These are phyloP conservation scores for Bubo scandiacus DNA, from an alignment of 2,113 vertebrate genomes.

Conservation along the genomic window DNA sequence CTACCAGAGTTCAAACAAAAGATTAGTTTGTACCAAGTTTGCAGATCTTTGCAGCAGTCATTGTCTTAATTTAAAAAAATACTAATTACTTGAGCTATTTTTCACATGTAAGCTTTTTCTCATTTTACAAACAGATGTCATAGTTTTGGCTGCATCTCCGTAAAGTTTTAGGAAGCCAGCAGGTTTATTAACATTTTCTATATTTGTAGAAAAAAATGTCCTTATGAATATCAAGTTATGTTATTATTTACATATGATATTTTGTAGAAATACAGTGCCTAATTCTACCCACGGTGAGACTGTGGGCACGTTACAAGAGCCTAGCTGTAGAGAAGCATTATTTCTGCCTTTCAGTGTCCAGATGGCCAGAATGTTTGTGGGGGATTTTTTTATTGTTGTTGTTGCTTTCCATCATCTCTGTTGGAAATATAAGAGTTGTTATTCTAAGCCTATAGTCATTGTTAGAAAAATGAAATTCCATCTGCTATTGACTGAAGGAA, in stretches of 20 bases:
- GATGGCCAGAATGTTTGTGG: slow-evolving; percentile 25
- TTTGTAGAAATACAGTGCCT: neutral
- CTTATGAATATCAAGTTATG: neutral
- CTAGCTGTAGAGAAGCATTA: neutral
- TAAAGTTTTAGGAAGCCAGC: neutral
- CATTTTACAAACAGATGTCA: neutral
- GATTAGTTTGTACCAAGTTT: neutral
- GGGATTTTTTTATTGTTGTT: neutral
- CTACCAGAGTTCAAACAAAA: neutral
- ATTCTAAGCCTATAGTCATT: slow-evolving; percentile 17
- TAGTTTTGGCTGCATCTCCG: neutral
- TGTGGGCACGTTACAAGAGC: neutral
- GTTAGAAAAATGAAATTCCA: slow-evolving; percentile 31
- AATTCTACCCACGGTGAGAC: neutral
- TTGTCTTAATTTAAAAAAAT: neutral
- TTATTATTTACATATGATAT: neutral
- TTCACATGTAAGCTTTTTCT: neutral
- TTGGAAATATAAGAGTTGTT: slow-evolving; percentile 12
- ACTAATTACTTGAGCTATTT: neutral
- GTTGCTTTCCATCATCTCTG: slow-evolving; percentile 1
- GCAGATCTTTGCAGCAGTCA: neutral
- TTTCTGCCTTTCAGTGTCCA: slow-evolving; percentile 11
- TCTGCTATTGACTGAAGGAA: slow-evolving; percentile 33
- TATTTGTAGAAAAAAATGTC: neutral
- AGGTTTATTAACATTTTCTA: neutral